phyloP scores from a whole-genome alignment of 2,113 vertebrate species.

The Sphyrna mokarran region DNA sequence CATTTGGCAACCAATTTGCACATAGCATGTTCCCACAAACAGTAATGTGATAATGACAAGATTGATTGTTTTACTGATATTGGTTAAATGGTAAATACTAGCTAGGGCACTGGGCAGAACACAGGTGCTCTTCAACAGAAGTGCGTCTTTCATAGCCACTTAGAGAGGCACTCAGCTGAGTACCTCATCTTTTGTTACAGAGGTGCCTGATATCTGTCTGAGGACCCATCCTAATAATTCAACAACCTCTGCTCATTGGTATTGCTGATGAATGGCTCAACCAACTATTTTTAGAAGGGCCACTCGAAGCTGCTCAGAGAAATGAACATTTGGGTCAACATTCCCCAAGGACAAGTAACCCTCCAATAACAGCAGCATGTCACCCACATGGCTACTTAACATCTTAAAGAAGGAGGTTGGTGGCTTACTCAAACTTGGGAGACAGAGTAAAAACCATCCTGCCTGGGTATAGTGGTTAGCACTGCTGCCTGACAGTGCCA shows the following conservation, averaged over 20 bases:
- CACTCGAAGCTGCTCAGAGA: not conserved
- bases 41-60: not conserved
- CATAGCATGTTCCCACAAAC: not conserved
- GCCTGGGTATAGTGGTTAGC: not conserved
- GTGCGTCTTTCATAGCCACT: not conserved
- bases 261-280: not conserved
- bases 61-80: not conserved
- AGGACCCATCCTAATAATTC: not conserved
- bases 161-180: not conserved
- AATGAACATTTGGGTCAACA: not conserved
- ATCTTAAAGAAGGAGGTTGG: not conserved
- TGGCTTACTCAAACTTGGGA: not conserved
- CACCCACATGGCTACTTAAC: not conserved
- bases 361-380: not conserved
- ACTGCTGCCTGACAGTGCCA: too few relatives aligned
- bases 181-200: not conserved
- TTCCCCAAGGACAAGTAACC: not conserved
- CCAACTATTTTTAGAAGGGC: not conserved
- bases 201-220: not conserved
- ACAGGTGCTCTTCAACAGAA: not conserved
- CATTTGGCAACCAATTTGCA: not conserved
- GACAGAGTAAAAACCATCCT: not conserved
- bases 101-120: not conserved
- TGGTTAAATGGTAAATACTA: not conserved
- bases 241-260: not conserved